Evolutionary conservation across 2,113 vertebrate genomes (phyloP), one percentile per base, ranked within the genome.

Genomic region (Pomatostomus ruficeps): DNA sequence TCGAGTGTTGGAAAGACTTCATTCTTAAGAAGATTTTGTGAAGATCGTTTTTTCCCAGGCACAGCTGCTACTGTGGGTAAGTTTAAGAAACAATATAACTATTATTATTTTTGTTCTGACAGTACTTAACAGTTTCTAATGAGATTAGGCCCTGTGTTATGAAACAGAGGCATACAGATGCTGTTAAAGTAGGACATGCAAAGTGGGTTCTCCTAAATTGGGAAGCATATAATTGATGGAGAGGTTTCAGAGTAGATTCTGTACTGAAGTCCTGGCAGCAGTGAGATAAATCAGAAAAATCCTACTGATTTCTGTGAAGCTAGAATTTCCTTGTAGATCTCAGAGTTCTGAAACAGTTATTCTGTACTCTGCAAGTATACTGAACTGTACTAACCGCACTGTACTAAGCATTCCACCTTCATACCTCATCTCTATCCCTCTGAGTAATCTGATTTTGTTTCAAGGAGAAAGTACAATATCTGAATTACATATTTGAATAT

Each of bases 1-100:
- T 99, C 99, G 0, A 98, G 98, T 1, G 99, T 99, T 63, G 99
- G 99, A 52, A 99, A 99, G 97, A 99, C 99, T 0, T 99, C 98
- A 11, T 98, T 99, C 80, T 97, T 99, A 28, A 98, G 98, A 91
- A 97, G 98, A 85, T 98, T 99, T 97, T 99, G 99, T 43, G 98
- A 99, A 73, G 98, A 98, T 48, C 92, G 35, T 33, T 99, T 99
- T 97, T 98, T 96, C 63, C 91, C 98, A 3, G 96, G 98, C 85
- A 98, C 98, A 42, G 97, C 98, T 38, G 98, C 99, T 83, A 99
- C 99, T 68, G 98, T 99, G 91, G 99, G 99, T 99, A 97, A 98
- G 99, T 97, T 91, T 73, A 88, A 84, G 57, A 88, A 67, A 67
- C 23, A 49, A 46, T 77, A 58, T 24, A 77, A 21, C 14, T 79